phyloP scores from a whole-genome alignment of 2,797 vertebrate species.

The Hippocampus kuda region DNA sequence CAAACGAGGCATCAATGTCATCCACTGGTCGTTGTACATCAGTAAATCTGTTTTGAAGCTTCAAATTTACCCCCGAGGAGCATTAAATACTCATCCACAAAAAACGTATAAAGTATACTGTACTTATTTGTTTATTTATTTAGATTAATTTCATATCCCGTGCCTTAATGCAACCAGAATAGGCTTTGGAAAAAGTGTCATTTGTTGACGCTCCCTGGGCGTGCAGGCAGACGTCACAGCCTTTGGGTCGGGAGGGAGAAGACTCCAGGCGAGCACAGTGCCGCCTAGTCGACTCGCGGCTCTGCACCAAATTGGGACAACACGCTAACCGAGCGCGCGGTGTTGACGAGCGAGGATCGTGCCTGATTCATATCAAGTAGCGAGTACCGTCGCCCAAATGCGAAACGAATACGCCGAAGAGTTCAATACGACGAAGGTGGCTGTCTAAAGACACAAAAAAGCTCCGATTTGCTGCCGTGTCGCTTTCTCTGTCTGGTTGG shows the following conservation, averaged over 20 bases:
- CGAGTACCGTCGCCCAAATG: neutral
- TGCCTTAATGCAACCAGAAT: neutral
- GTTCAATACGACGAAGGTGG: neutral
- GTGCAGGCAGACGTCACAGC: conserved; percentile 28
- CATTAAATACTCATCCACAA: no score
- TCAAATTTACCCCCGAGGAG: no score
- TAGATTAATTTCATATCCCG: no score
- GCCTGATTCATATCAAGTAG: conserved; percentile 20
- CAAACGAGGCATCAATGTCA: no score
- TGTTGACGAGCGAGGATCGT: conserved; percentile 23
- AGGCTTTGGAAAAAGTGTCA: conserved; percentile 13
- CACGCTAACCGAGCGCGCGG: conserved; percentile 24
- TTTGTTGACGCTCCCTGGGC: conserved; percentile 38
- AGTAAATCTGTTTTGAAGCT: no score
- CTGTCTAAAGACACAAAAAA: neutral
- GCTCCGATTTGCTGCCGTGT: neutral
- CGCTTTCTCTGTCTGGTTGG: conserved; percentile 3
- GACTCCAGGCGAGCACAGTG: conserved; percentile 12
- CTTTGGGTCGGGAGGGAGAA: conserved; percentile 13
- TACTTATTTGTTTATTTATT: no score
- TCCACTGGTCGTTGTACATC: no score
- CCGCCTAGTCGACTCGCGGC: conserved; percentile 13
- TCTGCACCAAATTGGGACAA: conserved; percentile 29
- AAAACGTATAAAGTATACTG: no score
- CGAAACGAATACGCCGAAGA: neutral